phyloP scores from a whole-genome alignment of 2,888 invertebrate genomes.

The Amitus sp. region DNA sequence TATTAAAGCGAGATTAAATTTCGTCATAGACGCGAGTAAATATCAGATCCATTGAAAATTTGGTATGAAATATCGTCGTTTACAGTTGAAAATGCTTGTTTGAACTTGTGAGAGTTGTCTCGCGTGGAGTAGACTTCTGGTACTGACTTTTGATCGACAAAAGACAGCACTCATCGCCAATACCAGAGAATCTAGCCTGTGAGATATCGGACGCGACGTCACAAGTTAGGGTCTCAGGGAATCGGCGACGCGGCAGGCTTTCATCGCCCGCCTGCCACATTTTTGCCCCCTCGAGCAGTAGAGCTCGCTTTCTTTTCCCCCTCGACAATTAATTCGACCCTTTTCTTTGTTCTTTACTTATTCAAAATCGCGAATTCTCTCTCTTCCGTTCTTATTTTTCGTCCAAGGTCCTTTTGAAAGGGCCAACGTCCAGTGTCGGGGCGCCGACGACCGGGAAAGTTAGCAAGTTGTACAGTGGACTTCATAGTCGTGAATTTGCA shows the following conservation, averaged over 20 bases:
- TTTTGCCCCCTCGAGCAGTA: conserved; percentile 4
- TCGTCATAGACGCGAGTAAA: too few relatives aligned
- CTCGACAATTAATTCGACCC: conserved; percentile 22
- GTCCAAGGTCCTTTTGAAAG: conserved; percentile 7
- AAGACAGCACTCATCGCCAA: conserved; percentile 70
- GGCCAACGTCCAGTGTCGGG: conserved; percentile 47
- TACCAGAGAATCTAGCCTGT: conserved; percentile 80
- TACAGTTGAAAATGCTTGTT: too few relatives aligned
- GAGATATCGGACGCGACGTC: conserved; percentile 73
- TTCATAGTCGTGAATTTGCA: conserved; percentile 81
- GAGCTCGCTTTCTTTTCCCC: conserved; percentile 23
- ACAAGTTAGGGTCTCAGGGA: conserved; percentile 85
- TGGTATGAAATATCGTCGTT: too few relatives aligned
- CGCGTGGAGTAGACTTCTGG: conserved; percentile 33
- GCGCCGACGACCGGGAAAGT: conserved; percentile 82
- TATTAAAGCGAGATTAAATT: too few relatives aligned
- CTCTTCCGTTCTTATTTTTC: conserved; percentile 1
- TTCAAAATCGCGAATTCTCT: conserved; percentile 1
- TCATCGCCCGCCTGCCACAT: conserved; percentile 55
- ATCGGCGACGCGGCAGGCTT: conserved; percentile 72
- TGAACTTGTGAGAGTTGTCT: too few relatives aligned
- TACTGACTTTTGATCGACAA: conserved; percentile 61
- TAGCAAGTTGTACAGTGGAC: conserved; percentile 97
- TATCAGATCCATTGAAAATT: too few relatives aligned
- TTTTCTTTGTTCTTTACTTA: conserved; percentile 11